These are phyloP conservation scores for Spisula solida DNA, from an alignment of 2,888 invertebrate genomes.

Conservation along the genomic window DNA sequence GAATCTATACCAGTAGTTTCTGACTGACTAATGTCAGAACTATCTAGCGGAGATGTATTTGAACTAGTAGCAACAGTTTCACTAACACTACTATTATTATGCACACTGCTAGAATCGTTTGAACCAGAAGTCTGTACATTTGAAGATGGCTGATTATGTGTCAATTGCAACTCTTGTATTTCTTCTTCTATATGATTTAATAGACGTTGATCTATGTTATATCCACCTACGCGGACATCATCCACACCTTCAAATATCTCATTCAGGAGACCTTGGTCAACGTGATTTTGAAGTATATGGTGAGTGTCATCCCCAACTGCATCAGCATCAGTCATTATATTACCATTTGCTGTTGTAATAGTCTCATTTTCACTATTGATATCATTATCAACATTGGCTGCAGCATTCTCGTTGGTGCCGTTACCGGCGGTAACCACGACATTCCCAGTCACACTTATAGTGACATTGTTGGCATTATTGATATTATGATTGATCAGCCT, in stretches of 20 bases:
- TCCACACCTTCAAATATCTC: slow-evolving; percentile 68
- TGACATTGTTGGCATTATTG: slow-evolving; percentile 38
- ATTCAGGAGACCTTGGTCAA: slow-evolving; percentile 62
- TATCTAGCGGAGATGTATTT: slow-evolving; percentile 18
- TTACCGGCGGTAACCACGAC: background rate
- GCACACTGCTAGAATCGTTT: slow-evolving; percentile 9
- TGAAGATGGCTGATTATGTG: slow-evolving; percentile 38
- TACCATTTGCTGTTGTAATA: slow-evolving; percentile 43
- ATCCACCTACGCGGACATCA: slow-evolving; percentile 58
- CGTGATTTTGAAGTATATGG: slow-evolving; percentile 62
- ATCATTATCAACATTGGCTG: slow-evolving; percentile 32
- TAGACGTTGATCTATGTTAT: slow-evolving; percentile 65
- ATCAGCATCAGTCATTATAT: slow-evolving; percentile 36
- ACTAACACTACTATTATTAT: background rate
- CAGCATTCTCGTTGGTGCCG: background rate
- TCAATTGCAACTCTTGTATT: slow-evolving; percentile 55
- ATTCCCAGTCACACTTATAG: slow-evolving; percentile 37
- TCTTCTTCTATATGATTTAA: slow-evolving; percentile 67
- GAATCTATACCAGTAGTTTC: slow-evolving; percentile 3
- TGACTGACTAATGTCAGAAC: slow-evolving; percentile 44
- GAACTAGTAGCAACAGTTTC: background rate
- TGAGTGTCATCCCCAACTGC: slow-evolving; percentile 27
- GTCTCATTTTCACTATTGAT: slow-evolving; percentile 1
- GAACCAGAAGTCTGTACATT: background rate
- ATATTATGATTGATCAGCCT: slow-evolving; percentile 69